Conservation (phyloP, 2,113 vertebrate genomes). For the Myotis lucifugus region DNA sequence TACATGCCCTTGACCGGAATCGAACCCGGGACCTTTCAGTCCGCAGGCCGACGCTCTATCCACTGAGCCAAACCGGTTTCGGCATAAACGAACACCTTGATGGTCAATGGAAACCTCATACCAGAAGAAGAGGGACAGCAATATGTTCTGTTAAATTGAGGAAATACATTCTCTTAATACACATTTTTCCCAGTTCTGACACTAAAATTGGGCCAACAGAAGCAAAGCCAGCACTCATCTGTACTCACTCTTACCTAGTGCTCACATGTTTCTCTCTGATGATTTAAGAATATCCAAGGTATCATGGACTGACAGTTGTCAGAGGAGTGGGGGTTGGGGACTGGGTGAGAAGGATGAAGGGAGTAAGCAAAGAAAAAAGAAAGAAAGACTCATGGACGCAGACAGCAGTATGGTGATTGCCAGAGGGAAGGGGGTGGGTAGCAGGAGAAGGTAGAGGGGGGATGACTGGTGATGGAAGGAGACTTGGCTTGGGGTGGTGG, state of each 20-base stretch:
- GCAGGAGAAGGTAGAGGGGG: background rate
- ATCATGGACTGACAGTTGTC: background rate
- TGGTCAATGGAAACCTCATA: background rate
- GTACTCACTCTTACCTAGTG: too few species aligned
- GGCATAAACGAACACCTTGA: background rate
- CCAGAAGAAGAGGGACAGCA: background rate
- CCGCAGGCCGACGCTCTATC: too few species aligned
- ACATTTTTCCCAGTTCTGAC: background rate
- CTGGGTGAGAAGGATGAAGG: background rate
- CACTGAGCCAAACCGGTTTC: too few species aligned
- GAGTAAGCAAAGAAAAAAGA: background rate
- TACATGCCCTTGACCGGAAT: too few species aligned
- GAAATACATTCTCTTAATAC: background rate
- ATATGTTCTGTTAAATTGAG: background rate
- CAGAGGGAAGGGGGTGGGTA: background rate
- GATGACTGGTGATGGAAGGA: background rate
- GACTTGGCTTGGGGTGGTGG: background rate
- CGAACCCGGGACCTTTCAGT: too few species aligned
- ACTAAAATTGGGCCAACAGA: background rate
- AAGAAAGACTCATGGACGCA: background rate
- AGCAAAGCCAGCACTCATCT: background rate
- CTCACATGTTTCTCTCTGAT: background rate
- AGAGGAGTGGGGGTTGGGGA: too few species aligned
- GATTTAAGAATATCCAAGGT: background rate
- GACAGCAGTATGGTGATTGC: background rate